These are phyloP conservation scores for Gephyroberyx darwinii DNA, from an alignment of 2,797 vertebrate genomes.

Conservation along the genomic window DNA sequence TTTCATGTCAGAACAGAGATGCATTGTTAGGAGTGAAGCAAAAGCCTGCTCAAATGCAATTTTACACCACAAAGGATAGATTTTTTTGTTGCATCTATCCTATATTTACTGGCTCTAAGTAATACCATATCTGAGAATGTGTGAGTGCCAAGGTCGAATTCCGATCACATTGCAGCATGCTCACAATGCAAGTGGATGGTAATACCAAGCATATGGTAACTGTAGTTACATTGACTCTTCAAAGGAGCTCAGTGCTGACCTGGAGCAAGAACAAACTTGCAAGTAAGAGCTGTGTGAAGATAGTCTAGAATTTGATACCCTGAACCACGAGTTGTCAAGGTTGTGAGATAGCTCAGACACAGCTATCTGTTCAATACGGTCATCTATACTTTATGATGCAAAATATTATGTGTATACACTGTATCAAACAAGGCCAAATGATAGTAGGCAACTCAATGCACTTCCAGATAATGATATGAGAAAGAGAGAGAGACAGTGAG, in stretches of 20 bases:
- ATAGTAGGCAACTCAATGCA: conserved; percentile 24
- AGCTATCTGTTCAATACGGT: conserved; percentile 4
- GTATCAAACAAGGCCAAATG: background rate
- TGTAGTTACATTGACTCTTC: conserved; percentile 65
- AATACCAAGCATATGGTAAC: conserved; percentile 78
- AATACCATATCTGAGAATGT: conserved; percentile 50
- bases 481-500: conserved; percentile 1
- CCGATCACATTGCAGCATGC: conserved; percentile 64
- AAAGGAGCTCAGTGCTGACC: conserved; percentile 67
- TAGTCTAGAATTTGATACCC: conserved; percentile 56
- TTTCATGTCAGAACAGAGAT: background rate
- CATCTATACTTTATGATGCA: background rate
- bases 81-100: conserved; percentile 3
- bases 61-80: background rate
- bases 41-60: background rate
- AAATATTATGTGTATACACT: background rate
- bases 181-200: conserved; percentile 58
- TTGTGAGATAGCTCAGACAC: conserved; percentile 31
- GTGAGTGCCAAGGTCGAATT: conserved; percentile 61
- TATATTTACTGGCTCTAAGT: conserved; percentile 39
- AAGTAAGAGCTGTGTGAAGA: conserved; percentile 39
- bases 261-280: conserved; percentile 74
- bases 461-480: conserved; percentile 6
- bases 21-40: background rate
- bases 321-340: conserved; percentile 49